These are phyloP conservation scores for Rhagonycha lutea DNA, from an alignment of 2,888 invertebrate genomes.

Conservation along the genomic window DNA sequence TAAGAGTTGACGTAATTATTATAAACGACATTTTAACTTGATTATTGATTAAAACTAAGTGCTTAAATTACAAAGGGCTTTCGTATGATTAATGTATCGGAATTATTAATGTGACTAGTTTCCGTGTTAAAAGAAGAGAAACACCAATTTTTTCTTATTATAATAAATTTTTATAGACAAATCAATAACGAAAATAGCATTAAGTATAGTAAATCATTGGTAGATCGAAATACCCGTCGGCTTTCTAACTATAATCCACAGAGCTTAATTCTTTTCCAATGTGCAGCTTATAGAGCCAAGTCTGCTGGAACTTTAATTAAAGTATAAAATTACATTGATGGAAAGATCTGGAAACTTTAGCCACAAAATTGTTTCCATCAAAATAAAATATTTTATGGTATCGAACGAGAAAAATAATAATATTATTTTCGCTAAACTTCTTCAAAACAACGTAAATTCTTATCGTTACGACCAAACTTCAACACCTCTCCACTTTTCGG, in stretches of 20 bases:
- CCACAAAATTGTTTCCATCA: conserved; percentile 17
- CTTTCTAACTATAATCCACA: conserved; percentile 46
- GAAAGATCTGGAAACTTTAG: conserved; percentile 20
- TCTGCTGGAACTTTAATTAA: conserved; percentile 47
- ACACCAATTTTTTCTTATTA: neutral
- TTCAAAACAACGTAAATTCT: neutral
- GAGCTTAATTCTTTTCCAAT: conserved; percentile 45
- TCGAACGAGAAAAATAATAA: neutral
- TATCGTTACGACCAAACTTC: neutral
- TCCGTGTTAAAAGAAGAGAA: neutral
- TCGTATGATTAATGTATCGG: neutral
- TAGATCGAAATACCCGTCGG: conserved; percentile 46
- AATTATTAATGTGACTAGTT: neutral
- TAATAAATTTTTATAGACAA: neutral
- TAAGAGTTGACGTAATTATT: neutral
- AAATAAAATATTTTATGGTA: conserved; percentile 3
- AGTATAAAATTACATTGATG: conserved; percentile 34
- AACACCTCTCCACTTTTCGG: conserved; percentile 8
- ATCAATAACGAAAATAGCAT: conserved; percentile 21
- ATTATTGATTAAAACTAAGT: conserved; percentile 2
- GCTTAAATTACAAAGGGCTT: neutral
- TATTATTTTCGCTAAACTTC: neutral
- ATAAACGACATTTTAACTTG: neutral
- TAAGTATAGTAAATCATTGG: conserved; percentile 26
- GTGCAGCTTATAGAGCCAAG: conserved; percentile 41